phyloP scores from a whole-genome alignment of 2,888 invertebrate genomes.

The Zygogramma bicolorata region DNA sequence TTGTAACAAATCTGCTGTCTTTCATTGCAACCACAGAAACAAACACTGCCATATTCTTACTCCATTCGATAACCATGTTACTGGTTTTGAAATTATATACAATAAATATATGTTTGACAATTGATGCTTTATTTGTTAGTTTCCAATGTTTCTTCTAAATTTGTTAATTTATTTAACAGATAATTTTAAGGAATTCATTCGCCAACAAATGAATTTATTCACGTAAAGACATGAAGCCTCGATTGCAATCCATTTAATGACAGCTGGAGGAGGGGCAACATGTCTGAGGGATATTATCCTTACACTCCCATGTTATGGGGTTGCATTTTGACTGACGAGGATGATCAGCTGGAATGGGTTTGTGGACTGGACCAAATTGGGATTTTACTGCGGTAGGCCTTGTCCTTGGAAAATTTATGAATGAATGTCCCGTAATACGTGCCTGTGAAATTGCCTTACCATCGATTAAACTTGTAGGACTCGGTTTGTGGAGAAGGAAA shows the following conservation, averaged over 20 bases:
- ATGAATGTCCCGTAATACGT: background rate
- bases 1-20: too few relatives aligned
- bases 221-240: background rate
- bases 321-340: slow-evolving; percentile 45
- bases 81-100: slow-evolving; percentile 9
- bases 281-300: background rate
- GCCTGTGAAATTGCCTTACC: slow-evolving; percentile 21
- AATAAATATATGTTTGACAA: background rate
- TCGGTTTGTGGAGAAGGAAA: slow-evolving; percentile 64
- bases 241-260: background rate
- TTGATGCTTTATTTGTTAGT: background rate
- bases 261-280: too few relatives aligned
- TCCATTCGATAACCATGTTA: slow-evolving; percentile 21
- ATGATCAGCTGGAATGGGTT: slow-evolving; percentile 34
- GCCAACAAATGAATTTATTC: too few relatives aligned
- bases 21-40: background rate
- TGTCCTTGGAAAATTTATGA: slow-evolving; percentile 30
- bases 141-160: background rate
- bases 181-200: too few relatives aligned
- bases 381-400: slow-evolving; percentile 35
- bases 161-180: too few relatives aligned
- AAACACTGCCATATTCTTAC: slow-evolving; percentile 35
- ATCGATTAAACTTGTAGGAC: slow-evolving; percentile 59
- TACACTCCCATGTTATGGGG: slow-evolving; percentile 52
- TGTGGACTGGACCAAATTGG: slow-evolving; percentile 36